phyloP scores from a whole-genome alignment of 2,888 invertebrate species.

The Drosophila algonquin region DNA sequence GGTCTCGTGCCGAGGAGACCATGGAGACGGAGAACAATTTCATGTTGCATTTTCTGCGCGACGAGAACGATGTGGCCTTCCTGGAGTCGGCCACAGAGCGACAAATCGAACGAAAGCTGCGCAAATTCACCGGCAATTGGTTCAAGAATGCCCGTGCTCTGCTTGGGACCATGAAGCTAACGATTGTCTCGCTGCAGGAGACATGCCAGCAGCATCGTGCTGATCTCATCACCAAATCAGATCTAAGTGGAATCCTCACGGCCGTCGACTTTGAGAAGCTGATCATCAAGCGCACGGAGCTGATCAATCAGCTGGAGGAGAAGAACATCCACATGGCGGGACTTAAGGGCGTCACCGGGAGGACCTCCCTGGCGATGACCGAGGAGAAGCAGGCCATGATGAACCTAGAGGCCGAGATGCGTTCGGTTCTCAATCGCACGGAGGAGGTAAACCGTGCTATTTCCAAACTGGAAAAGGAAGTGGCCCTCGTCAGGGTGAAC shows the following conservation, averaged over 20 bases:
- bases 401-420: conserved; percentile 83
- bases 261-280: conserved; percentile 86
- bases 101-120: conserved; percentile 79
- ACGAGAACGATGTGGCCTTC: conserved; percentile 69
- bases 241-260: conserved; percentile 85
- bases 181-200: conserved; percentile 84
- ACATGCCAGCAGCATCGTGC: conserved; percentile 83
- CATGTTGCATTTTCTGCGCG: conserved; percentile 77
- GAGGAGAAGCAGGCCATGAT: conserved; percentile 84
- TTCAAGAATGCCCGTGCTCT: conserved; percentile 84
- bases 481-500: conserved; percentile 79
- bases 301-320: conserved; percentile 84
- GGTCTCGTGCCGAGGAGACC: conserved; percentile 84
- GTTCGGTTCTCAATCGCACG: conserved; percentile 83
- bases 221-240: conserved; percentile 83
- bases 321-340: conserved; percentile 85
- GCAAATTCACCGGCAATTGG: conserved; percentile 86
- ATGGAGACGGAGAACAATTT: conserved; percentile 84
- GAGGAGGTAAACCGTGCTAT: conserved; percentile 83
- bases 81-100: conserved; percentile 77
- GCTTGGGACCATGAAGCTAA: conserved; percentile 85
- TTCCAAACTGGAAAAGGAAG: conserved; percentile 83
- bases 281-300: conserved; percentile 85
- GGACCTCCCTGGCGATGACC: conserved; percentile 85
- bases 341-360: conserved; percentile 85